Evolutionary conservation across 2,797 vertebrate genomes (phyloP), one percentile per base, ranked within the genome.

Genomic region (Centroberyx gerrardi): DNA sequence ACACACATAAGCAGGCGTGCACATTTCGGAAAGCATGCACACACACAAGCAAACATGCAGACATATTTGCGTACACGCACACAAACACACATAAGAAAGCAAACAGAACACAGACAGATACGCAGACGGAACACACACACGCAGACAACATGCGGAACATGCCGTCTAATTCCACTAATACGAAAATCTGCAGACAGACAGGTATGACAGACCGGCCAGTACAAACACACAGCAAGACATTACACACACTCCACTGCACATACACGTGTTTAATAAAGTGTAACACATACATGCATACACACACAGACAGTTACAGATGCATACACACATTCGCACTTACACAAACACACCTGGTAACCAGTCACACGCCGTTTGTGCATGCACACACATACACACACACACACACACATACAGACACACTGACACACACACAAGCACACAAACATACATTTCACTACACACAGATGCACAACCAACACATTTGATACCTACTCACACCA

Each of bases 91-190:
- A 90, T 75, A 80, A 38, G 83, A 83, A 90, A 87, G 49, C 14
- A 67, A 31, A 53, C 18, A 56, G 46, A 13, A 89, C 74, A 84
- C 85, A 87, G 87, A 88, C 90, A 88, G 69, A 82, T 82, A 89
- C 66, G 78, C 76, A 89, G 87, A 92, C 88, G 85, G 88, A 84
- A 91, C 90, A 90, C 87, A 90, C 90, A 87, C 89, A 88, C 18
- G 3, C 81, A 91, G 84, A 90, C 84, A 90, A 86, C 84, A 89
- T 87, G 86, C 70, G 74, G 87, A 90, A 90, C 88, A 88, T 83
- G 88, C 72, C 69, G 49, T 84, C 90, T 93, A 90, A 93, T 80
- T 80, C 93, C 85, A 65, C 80, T 92, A 93, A 93, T 93, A 68
- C 82, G 0, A 68, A 82, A 82, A 90, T 90, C 85, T 80, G 69